phyloP scores from a whole-genome alignment of 1,140 invertebrate genomes.

The Acyrthosiphon pisum region DNA sequence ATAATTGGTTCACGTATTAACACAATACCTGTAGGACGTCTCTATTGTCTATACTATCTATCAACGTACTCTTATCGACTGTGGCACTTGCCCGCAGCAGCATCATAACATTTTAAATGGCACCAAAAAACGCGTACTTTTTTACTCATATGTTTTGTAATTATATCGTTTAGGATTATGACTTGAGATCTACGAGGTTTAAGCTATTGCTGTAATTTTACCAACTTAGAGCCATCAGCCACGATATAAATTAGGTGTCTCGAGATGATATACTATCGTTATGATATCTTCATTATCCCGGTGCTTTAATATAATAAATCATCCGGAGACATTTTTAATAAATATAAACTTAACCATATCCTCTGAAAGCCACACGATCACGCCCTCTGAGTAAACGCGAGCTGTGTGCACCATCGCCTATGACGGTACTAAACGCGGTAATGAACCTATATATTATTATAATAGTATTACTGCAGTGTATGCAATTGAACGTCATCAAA shows the following conservation, averaged over 20 bases:
- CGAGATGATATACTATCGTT: slow-evolving; percentile 41
- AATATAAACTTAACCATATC: slow-evolving; percentile 33
- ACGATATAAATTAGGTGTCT: slow-evolving; percentile 37
- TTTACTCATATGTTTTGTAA: neutral
- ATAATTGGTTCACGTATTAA: too few species aligned
- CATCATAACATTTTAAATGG: neutral
- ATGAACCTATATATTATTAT: neutral
- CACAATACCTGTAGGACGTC: too few species aligned
- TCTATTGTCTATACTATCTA: too few species aligned
- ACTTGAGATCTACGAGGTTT: neutral
- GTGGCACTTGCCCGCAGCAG: neutral
- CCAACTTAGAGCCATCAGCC: neutral
- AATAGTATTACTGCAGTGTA: neutral
- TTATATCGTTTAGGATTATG: neutral
- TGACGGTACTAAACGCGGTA: neutral
- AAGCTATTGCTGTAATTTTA: neutral
- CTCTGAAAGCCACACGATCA: neutral
- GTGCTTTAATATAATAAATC: slow-evolving; percentile 33
- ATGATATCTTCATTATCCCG: slow-evolving; percentile 29
- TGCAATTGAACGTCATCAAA: neutral
- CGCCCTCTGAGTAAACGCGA: neutral
- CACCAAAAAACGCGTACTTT: neutral
- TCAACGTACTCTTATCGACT: too few species aligned
- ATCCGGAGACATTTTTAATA: slow-evolving; percentile 42
- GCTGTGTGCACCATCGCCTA: neutral